Evolutionary conservation across 2,797 vertebrate species (phyloP).

Genomic region (Vireo griseus): DNA sequence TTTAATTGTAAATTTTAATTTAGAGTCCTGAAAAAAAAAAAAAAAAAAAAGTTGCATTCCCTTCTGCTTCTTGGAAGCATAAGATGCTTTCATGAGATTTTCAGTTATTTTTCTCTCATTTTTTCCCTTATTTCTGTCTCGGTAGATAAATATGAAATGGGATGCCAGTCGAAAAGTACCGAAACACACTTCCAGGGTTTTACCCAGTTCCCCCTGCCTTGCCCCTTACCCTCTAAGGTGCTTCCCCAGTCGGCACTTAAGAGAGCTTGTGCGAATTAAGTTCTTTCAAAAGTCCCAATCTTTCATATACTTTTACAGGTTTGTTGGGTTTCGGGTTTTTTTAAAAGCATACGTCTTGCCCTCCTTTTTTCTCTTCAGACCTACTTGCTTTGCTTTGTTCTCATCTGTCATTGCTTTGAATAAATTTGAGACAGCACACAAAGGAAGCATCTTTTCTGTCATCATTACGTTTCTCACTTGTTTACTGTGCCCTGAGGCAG

Average conservation of each 20-base stretch:
- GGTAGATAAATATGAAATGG: neutral
- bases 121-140: fast-evolving
- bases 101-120: neutral
- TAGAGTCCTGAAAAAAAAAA: neutral
- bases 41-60: neutral
- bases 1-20: neutral
- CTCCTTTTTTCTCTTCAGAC: neutral
- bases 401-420: neutral
- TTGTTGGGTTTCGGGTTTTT: neutral
- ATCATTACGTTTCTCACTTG: neutral
- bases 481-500: neutral
- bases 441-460: neutral
- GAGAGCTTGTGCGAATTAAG: neutral
- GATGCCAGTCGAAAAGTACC: neutral
- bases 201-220: neutral
- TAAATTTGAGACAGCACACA: neutral
- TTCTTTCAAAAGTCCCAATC: neutral
- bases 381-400: neutral
- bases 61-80: neutral
- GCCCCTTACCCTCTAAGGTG: neutral
- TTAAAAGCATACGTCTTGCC: neutral
- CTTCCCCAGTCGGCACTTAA: neutral
- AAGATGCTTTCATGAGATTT: neutral
- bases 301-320: neutral
- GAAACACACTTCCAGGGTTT: neutral